Evolutionary conservation across 2,888 invertebrate genomes (phyloP).

Genomic region (Pediacus dermestoides): DNA sequence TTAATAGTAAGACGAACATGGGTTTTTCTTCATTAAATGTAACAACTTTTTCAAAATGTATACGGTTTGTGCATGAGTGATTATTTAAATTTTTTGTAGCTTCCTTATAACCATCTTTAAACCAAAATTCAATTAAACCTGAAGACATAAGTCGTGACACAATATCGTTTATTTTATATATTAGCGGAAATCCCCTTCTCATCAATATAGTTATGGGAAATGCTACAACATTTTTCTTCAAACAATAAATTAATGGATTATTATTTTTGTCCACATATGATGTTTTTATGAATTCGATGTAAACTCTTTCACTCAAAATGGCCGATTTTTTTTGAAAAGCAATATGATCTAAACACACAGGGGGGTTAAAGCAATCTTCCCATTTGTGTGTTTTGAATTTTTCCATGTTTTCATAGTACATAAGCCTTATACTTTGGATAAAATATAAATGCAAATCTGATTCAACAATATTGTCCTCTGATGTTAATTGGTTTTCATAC

Average conservation of each 20-base stretch:
- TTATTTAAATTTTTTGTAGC: too few species aligned
- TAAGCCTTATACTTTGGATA: neutral
- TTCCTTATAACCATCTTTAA: neutral
- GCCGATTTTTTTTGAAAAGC: neutral
- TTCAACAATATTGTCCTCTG: neutral
- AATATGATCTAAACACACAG: neutral
- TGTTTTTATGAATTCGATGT: neutral
- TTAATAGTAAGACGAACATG: neutral
- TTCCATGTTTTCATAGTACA: neutral
- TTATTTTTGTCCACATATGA: neutral
- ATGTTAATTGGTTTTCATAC: neutral
- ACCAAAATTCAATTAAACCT: conserved; percentile 9
- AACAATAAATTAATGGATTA: conserved; percentile 10
- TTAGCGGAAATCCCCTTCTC: conserved; percentile 11
- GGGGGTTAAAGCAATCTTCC: neutral
- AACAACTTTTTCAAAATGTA: neutral
- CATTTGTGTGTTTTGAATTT: neutral
- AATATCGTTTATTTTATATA: conserved; percentile 6
- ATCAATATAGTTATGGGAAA: conserved; percentile 13
- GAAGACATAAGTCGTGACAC: conserved; percentile 2
- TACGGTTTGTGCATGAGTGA: too few species aligned
- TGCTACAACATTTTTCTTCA: conserved; percentile 4
- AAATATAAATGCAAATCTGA: neutral
- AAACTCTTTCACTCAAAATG: neutral
- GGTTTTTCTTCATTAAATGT: neutral